Percentiles rank a stretch among this genome's conserved stretches.
Evolutionary conservation across 1,140 invertebrate genomes (phyloP).

Genomic region (Nomia melanderi): DNA sequence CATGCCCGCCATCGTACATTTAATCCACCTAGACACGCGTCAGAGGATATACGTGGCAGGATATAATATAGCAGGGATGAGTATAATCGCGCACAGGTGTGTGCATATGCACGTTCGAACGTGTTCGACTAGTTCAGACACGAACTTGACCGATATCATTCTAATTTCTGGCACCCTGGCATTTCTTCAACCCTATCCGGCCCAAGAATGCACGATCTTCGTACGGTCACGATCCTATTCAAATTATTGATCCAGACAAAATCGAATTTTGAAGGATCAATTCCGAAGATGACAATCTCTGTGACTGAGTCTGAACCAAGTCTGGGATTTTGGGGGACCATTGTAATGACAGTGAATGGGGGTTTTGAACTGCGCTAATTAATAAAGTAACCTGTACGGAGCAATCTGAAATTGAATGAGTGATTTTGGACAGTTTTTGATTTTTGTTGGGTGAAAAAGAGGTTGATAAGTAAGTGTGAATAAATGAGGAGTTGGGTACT

Average conservation of each 20-base stretch:
- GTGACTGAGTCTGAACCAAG: background rate
- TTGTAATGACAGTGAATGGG: background rate
- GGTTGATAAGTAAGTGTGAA: no score
- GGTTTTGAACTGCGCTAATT: background rate
- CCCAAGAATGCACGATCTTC: background rate
- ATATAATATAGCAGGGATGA: slow-evolving; percentile 19
- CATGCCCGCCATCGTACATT: background rate
- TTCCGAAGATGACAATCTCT: background rate
- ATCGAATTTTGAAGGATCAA: background rate
- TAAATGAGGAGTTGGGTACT: no score
- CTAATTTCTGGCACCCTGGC: background rate
- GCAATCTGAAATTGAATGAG: background rate
- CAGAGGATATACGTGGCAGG: slow-evolving; percentile 25
- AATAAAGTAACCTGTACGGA: no score
- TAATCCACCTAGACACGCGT: slow-evolving; percentile 44
- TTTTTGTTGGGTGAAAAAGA: no score
- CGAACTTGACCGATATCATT: slow-evolving; percentile 1
- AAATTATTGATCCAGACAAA: background rate
- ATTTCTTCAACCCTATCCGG: no score
- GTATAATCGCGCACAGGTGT: slow-evolving; percentile 22
- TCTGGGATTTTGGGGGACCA: background rate
- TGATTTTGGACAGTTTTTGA: no score
- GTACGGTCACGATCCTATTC: no score
- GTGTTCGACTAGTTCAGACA: background rate
- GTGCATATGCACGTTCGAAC: background rate